Evolutionary conservation across 2,797 vertebrate species (phyloP).

Genomic region (Myotis findleyi): DNA sequence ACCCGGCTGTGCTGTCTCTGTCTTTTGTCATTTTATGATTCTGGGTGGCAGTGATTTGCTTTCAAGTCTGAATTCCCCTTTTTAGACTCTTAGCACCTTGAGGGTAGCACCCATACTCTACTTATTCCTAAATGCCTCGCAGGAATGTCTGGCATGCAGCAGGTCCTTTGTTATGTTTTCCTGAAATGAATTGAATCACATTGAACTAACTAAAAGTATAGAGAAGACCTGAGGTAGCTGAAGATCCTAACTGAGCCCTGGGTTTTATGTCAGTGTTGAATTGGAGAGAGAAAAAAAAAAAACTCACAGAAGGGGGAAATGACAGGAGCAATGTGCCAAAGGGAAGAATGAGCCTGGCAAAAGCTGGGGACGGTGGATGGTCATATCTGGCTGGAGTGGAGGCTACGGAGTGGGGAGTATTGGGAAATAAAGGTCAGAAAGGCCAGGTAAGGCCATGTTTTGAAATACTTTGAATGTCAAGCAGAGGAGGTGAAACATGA

Average conservation of each 20-base stretch:
- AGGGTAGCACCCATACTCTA: neutral
- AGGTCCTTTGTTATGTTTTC: neutral
- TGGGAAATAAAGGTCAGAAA: slow-evolving; percentile 44
- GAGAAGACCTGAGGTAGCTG: neutral
- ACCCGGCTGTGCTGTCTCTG: neutral
- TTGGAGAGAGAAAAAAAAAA: neutral
- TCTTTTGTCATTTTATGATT: neutral
- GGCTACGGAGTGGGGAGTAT: neutral
- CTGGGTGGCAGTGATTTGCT: neutral
- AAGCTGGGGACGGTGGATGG: neutral
- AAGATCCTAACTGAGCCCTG: neutral
- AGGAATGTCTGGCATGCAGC: neutral
- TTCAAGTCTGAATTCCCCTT: neutral
- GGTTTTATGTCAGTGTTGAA: neutral
- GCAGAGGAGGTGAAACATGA: slow-evolving; percentile 3
- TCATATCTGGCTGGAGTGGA: neutral
- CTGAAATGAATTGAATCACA: neutral
- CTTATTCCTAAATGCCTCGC: neutral
- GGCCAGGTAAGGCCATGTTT: neutral
- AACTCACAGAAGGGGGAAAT: neutral
- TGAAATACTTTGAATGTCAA: neutral
- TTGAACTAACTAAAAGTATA: neutral
- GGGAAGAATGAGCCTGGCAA: neutral
- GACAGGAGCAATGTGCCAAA: neutral
- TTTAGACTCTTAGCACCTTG: neutral